Conservation (phyloP, 2,797 vertebrate species). For the Nannoperca obscura region DNA sequence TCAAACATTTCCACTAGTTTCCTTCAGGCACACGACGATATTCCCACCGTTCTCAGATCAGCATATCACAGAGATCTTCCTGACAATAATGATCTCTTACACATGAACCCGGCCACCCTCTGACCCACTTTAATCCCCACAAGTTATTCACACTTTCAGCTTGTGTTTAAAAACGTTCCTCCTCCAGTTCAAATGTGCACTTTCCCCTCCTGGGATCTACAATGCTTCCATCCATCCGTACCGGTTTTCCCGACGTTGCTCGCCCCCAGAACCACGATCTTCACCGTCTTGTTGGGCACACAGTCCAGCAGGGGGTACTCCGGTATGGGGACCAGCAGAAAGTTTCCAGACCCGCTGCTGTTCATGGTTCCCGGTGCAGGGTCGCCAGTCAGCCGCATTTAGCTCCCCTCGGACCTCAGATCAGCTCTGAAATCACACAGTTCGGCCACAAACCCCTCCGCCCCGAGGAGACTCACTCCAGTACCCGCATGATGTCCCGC, state of each 20-base stretch:
- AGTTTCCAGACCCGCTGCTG: conserved; percentile 89
- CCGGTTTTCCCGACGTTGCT: conserved; percentile 94
- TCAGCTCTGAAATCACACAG: conserved; percentile 22
- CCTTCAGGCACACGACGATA: neutral
- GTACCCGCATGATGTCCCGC: conserved; percentile 5
- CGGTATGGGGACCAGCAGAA: conserved; percentile 93
- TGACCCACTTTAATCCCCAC: neutral
- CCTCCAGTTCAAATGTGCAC: neutral
- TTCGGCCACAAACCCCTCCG: neutral
- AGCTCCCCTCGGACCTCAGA: conserved; percentile 60
- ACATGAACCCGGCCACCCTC: too few species aligned
- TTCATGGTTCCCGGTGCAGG: conserved; percentile 87
- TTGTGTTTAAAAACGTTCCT: neutral
- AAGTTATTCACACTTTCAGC: neutral
- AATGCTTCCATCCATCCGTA: conserved; percentile 55
- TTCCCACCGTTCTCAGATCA: neutral
- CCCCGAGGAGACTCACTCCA: conserved; percentile 13
- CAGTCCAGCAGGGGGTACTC: conserved; percentile 90
- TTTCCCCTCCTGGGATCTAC: neutral
- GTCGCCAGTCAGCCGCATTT: conserved; percentile 83
- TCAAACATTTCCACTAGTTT: neutral
- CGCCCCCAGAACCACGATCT: conserved; percentile 93
- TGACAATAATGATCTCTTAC: neutral
- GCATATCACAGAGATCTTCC: neutral
- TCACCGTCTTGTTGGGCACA: conserved; percentile 90